phyloP scores from a whole-genome alignment of 2,113 vertebrate genomes.

The Pseudopipra pipra region DNA sequence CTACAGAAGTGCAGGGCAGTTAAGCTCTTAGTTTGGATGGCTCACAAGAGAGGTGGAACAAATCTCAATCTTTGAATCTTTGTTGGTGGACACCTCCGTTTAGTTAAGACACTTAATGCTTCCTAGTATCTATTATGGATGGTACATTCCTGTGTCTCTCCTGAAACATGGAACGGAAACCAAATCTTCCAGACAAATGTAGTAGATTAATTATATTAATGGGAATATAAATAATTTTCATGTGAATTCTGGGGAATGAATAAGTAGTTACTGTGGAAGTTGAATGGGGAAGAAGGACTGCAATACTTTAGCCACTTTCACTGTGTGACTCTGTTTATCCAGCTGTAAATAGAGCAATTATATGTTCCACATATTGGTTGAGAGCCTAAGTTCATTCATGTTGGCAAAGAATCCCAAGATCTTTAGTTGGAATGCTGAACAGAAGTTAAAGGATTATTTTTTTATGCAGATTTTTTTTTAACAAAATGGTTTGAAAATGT shows the following conservation, averaged over 20 bases:
- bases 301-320: background rate
- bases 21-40: background rate
- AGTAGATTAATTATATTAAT: background rate
- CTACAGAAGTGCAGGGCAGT: background rate
- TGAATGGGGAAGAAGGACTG: background rate
- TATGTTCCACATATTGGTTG: background rate
- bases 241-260: background rate
- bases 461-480: background rate
- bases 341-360: background rate
- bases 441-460: background rate
- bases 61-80: background rate
- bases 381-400: background rate
- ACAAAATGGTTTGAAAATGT: background rate
- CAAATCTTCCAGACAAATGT: background rate
- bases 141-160: background rate
- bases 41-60: background rate
- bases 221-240: background rate
- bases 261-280: background rate
- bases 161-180: background rate
- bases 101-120: background rate
- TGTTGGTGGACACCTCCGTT: background rate
- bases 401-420: background rate
- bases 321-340: background rate
- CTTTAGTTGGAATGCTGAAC: background rate
- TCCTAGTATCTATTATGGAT: background rate